These are phyloP conservation scores for Leucophora obtusa DNA, from an alignment of 2,888 invertebrate genomes.

Conservation along the genomic window DNA sequence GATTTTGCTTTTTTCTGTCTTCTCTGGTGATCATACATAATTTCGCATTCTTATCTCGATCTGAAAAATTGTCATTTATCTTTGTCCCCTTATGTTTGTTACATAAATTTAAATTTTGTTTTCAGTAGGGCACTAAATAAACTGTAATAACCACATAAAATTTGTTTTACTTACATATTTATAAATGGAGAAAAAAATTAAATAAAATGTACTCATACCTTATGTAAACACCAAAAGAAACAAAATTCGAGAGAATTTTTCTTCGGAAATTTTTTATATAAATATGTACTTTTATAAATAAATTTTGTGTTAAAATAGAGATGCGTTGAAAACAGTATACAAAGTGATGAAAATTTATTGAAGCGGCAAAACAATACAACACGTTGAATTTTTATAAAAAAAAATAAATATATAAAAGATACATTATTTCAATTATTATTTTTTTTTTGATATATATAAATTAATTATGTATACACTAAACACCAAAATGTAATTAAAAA, in stretches of 20 bases:
- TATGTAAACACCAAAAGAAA: background rate
- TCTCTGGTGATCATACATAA: no score
- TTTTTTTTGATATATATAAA: background rate
- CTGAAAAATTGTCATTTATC: no score
- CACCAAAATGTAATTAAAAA: background rate
- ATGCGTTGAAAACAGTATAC: background rate
- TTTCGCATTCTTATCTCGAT: no score
- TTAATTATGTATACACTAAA: slow-evolving; percentile 14
- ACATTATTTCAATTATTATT: slow-evolving; percentile 1
- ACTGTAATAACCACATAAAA: background rate
- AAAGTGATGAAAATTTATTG: slow-evolving; percentile 14
- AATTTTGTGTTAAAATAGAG: slow-evolving; percentile 19
- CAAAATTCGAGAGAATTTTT: background rate
- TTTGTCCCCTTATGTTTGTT: no score
- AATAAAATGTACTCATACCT: slow-evolving; percentile 15
- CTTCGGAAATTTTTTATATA: no score
- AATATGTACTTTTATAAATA: background rate
- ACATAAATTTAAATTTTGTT: no score
- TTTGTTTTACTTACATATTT: background rate
- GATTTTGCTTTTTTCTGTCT: no score
- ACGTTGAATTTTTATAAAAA: slow-evolving; percentile 13
- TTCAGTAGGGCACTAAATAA: background rate
- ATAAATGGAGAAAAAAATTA: background rate
- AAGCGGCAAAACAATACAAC: slow-evolving; percentile 46
- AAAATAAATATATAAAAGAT: slow-evolving; percentile 53